Evolutionary conservation across 2,113 vertebrate genomes (phyloP).

Genomic region (Aix galericulata): DNA sequence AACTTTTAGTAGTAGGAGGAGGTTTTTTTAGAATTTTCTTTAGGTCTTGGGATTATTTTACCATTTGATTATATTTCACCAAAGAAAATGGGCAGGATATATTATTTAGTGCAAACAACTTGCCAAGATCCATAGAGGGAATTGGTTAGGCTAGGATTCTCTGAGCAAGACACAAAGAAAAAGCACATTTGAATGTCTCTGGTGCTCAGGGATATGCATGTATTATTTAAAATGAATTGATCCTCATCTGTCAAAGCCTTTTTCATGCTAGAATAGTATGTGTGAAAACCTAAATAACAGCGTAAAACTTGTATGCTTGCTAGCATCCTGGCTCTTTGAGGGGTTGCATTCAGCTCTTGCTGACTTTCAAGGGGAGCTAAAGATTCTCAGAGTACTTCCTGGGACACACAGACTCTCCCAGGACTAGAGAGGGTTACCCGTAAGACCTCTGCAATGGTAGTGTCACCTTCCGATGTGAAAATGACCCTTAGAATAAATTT

Average conservation of each 20-base stretch:
- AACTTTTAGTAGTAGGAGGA: background rate
- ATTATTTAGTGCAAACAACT: background rate
- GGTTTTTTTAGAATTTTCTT: background rate
- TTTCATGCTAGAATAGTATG: background rate
- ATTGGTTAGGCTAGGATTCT: background rate
- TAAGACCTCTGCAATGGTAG: slow-evolving; percentile 26
- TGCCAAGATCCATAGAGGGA: background rate
- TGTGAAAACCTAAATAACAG: background rate
- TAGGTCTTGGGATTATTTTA: background rate
- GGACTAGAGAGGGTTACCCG: background rate
- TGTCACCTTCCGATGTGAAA: slow-evolving; percentile 52
- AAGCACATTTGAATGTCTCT: background rate
- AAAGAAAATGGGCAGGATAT: background rate
- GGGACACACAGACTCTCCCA: background rate
- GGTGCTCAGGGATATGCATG: background rate
- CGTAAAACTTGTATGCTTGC: background rate
- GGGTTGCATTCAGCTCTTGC: background rate
- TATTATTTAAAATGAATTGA: slow-evolving; percentile 28
- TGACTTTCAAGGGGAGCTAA: background rate
- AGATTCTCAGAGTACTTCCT: background rate
- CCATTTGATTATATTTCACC: background rate
- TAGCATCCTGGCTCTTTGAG: background rate
- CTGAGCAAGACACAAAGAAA: background rate
- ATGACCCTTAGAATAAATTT: slow-evolving; percentile 43
- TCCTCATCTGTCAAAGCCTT: background rate